These are phyloP conservation scores for Carassius gibelio DNA, from an alignment of 2,113 vertebrate genomes.

Conservation along the genomic window DNA sequence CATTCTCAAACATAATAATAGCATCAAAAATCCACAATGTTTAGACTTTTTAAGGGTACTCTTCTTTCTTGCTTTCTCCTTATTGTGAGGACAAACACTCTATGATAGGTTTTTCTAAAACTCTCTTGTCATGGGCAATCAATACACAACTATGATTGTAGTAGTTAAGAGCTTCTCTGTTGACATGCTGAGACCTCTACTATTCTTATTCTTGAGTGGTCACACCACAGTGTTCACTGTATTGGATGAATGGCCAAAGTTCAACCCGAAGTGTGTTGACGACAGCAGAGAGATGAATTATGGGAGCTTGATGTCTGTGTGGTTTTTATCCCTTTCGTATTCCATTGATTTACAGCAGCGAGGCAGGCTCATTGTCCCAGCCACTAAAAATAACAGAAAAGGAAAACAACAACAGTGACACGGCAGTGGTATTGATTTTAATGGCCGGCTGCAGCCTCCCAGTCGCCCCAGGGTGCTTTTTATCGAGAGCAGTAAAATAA, in stretches of 20 bases:
- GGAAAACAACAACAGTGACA: slow-evolving; percentile 66
- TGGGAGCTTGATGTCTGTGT: slow-evolving; percentile 58
- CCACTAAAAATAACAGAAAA: slow-evolving; percentile 74
- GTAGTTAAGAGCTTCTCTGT: slow-evolving; percentile 34
- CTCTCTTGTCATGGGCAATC: slow-evolving; percentile 23
- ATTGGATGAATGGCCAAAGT: slow-evolving; percentile 37
- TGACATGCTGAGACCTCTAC: slow-evolving; percentile 37
- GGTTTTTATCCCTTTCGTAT: slow-evolving; percentile 59
- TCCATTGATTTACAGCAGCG: slow-evolving; percentile 75
- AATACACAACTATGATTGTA: slow-evolving; percentile 24
- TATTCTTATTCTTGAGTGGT: slow-evolving; percentile 27
- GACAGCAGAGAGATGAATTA: slow-evolving; percentile 65
- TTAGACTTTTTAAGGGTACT: background rate
- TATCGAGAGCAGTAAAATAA: slow-evolving; percentile 79
- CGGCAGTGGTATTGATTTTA: slow-evolving; percentile 78
- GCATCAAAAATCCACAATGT: background rate
- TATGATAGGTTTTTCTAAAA: slow-evolving; percentile 2
- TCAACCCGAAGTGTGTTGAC: slow-evolving; percentile 55
- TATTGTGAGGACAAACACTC: background rate
- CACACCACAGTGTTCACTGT: slow-evolving; percentile 16
- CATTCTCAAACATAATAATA: background rate
- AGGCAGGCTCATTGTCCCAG: slow-evolving; percentile 64
- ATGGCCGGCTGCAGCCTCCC: slow-evolving; percentile 68
- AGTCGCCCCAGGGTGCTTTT: slow-evolving; percentile 70
- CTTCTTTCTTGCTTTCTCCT: background rate